Percentiles rank a stretch among this genome's conserved stretches.
Evolutionary conservation across 2,888 invertebrate genomes (phyloP).

Genomic region (Lasioglossum calceatum): DNA sequence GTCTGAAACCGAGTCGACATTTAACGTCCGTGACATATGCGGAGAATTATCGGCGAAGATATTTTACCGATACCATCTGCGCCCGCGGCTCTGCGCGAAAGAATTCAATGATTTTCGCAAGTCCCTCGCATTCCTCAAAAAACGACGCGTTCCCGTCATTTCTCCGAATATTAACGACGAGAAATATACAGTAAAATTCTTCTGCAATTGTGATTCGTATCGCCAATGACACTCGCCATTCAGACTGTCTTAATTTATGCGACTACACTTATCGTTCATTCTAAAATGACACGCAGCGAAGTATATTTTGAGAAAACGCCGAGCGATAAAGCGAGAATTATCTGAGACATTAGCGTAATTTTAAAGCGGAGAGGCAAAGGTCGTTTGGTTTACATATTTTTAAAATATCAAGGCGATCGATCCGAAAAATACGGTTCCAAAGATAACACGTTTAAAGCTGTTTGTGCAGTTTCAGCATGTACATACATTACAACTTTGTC

Average conservation of each 20-base stretch:
- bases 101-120: neutral
- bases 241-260: too few species aligned
- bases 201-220: neutral
- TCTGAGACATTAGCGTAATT: neutral
- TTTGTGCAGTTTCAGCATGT: neutral
- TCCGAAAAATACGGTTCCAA: neutral
- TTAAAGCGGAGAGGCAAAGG: neutral
- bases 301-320: neutral
- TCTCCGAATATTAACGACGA: neutral
- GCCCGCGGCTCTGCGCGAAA: neutral
- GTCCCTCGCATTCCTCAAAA: neutral
- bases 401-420: neutral
- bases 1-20: slow-evolving; percentile 23
- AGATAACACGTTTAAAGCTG: neutral
- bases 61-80: neutral
- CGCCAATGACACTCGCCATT: neutral
- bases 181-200: too few species aligned
- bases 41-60: slow-evolving; percentile 24
- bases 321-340: neutral
- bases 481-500: neutral
- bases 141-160: neutral
- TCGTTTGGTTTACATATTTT: neutral
- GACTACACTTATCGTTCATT: too few species aligned
- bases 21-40: slow-evolving; percentile 1
- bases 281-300: neutral